phyloP scores from a whole-genome alignment of 1,140 invertebrate species.

The Catajapyx aquilonaris region DNA sequence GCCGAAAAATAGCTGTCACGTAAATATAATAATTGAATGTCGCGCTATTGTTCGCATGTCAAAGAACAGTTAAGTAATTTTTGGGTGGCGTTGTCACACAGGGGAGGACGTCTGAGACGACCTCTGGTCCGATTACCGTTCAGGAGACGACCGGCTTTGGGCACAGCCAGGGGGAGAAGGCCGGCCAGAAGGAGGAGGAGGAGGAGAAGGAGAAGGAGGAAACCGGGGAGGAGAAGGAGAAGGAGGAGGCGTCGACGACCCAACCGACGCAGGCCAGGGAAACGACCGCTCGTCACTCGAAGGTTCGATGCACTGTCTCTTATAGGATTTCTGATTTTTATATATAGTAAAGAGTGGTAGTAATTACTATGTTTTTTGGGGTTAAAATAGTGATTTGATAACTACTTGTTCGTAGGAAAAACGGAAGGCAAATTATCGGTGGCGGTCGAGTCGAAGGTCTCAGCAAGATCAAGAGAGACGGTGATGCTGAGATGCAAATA shows the following conservation, averaged over 20 bases:
- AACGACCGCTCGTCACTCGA: too few species aligned
- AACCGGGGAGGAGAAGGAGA: not conserved
- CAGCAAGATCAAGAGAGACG: constrained; percentile 9
- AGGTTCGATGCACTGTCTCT: too few species aligned
- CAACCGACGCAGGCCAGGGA: not conserved
- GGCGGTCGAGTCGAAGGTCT: constrained; percentile 11
- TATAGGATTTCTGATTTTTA: too few species aligned
- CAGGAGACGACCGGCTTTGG: too few species aligned
- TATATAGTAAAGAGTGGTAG: too few species aligned
- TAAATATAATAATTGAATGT: not conserved
- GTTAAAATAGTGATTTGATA: too few species aligned
- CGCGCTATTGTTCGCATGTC: not conserved
- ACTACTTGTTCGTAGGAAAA: too few species aligned
- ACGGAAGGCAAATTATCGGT: constrained; percentile 10
- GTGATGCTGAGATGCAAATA: constrained; percentile 12
- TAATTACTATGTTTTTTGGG: too few species aligned
- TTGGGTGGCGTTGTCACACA: not conserved
- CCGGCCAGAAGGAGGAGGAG: too few species aligned
- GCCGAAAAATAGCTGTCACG: constrained; percentile 10
- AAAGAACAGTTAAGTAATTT: not conserved
- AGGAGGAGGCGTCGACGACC: not conserved
- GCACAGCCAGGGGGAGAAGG: too few species aligned
- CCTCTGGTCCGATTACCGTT: too few species aligned
- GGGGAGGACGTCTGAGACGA: not conserved
- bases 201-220: too few species aligned